A percentile compares a stretch with the other conserved stretches of the same genome.
These are phyloP conservation scores for Cancer borealis DNA, from an alignment of 2,888 invertebrate genomes.

Conservation along the genomic window DNA sequence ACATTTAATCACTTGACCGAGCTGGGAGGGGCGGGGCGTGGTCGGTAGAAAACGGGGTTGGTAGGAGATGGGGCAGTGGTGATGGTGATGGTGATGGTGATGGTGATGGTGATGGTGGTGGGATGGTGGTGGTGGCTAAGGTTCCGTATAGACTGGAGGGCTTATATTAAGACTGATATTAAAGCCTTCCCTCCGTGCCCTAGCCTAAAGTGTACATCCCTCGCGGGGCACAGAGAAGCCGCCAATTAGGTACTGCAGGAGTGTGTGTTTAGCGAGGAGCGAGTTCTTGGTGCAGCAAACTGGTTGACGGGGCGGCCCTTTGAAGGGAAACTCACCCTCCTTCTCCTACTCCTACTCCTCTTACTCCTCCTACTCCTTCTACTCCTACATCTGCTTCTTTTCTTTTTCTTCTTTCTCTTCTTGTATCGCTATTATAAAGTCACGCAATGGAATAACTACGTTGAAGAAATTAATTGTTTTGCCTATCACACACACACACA, in stretches of 20 bases:
- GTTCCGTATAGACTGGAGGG: neutral
- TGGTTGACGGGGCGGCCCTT: neutral
- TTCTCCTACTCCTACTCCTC: too few relatives aligned
- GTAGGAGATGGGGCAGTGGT: neutral
- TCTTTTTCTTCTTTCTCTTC: too few relatives aligned
- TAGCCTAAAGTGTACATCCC: constrained; percentile 7
- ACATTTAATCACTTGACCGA: too few relatives aligned
- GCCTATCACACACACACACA: too few relatives aligned
- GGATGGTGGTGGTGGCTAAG: neutral
- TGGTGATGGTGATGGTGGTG: neutral
- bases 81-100: too few relatives aligned
- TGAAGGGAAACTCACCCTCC: too few relatives aligned
- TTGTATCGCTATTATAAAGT: too few relatives aligned
- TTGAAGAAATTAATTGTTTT: too few relatives aligned
- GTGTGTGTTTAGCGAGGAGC: constrained; percentile 29
- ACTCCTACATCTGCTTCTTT: too few relatives aligned
- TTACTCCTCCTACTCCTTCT: too few relatives aligned
- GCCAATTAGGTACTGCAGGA: constrained; percentile 27
- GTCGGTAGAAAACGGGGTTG: too few relatives aligned
- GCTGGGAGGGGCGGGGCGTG: neutral
- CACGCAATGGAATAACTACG: too few relatives aligned
- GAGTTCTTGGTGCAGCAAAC: neutral
- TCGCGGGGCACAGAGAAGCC: constrained; percentile 6
- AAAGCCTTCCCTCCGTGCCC: neutral
- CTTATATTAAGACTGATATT: neutral